phyloP scores from a whole-genome alignment of 2,888 invertebrate genomes.

The Macroteleia sp. region DNA sequence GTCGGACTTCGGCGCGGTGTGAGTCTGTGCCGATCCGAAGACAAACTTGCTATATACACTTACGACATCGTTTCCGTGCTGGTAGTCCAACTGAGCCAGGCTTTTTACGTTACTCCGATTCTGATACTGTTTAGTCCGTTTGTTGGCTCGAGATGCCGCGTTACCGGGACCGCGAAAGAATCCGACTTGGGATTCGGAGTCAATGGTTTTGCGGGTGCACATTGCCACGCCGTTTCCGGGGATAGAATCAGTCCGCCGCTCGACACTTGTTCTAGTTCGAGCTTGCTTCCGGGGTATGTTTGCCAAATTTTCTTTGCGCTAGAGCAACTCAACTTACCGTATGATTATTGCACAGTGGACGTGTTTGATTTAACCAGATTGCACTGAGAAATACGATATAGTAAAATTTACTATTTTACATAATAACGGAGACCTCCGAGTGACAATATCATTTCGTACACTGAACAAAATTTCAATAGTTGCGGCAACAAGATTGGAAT shows the following conservation, averaged over 20 bases:
- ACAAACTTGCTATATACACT: not conserved
- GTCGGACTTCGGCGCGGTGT: constrained; percentile 74
- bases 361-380: no score
- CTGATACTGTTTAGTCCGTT: not conserved
- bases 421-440: no score
- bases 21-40: constrained; percentile 61
- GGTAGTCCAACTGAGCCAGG: not conserved
- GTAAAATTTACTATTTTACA: no score
- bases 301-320: not conserved
- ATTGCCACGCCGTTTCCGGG: not conserved
- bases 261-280: constrained; percentile 23
- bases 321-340: not conserved
- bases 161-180: constrained; percentile 30
- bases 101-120: not conserved
- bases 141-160: constrained; percentile 6
- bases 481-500: no score
- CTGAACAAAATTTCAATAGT: no score
- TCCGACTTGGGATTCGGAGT: constrained; percentile 3
- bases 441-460: no score
- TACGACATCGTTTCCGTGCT: not conserved
- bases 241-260: constrained; percentile 12
- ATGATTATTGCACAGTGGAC: no score
- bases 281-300: constrained; percentile 23
- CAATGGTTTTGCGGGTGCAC: constrained; percentile 8
- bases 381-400: no score